Evolutionary conservation across 1,140 invertebrate species (phyloP).

Genomic region (Hyles euphorbiae): DNA sequence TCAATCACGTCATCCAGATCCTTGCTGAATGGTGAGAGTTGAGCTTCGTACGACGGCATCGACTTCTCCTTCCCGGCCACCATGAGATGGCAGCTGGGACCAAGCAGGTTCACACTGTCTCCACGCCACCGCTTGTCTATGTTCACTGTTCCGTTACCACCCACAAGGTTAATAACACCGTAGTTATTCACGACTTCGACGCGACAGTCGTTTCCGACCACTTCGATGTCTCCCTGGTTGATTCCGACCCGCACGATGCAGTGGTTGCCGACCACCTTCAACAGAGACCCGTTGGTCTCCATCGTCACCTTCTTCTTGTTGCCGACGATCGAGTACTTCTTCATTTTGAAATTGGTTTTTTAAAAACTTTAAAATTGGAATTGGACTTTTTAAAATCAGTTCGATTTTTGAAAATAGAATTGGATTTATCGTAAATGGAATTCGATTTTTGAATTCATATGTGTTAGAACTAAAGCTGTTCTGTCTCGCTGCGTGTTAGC

Average conservation of each 20-base stretch:
- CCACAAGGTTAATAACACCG: constrained; percentile 54
- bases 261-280: constrained; percentile 61
- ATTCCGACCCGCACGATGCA: constrained; percentile 51
- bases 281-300: constrained; percentile 46
- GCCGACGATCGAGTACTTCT: constrained; percentile 60
- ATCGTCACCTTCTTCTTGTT: constrained; percentile 70
- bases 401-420: constrained; percentile 1
- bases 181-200: constrained; percentile 56
- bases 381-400: constrained; percentile 1
- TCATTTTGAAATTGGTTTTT: constrained; percentile 43
- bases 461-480: constrained; percentile 11
- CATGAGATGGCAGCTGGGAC: constrained; percentile 44
- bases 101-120: constrained; percentile 52
- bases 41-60: constrained; percentile 44
- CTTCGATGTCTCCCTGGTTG: constrained; percentile 63
- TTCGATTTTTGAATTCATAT: too few species aligned
- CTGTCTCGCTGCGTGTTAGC: constrained; percentile 18
- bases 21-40: constrained; percentile 65
- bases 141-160: constrained; percentile 48
- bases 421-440: too few species aligned
- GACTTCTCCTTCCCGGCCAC: constrained; percentile 57
- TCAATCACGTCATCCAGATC: constrained; percentile 67
- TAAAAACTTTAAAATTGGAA: constrained; percentile 8
- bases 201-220: constrained; percentile 60
- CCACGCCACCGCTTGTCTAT: constrained; percentile 47